Evolutionary conservation across 2,113 vertebrate genomes (phyloP).

Genomic region (Gavialis gangeticus): DNA sequence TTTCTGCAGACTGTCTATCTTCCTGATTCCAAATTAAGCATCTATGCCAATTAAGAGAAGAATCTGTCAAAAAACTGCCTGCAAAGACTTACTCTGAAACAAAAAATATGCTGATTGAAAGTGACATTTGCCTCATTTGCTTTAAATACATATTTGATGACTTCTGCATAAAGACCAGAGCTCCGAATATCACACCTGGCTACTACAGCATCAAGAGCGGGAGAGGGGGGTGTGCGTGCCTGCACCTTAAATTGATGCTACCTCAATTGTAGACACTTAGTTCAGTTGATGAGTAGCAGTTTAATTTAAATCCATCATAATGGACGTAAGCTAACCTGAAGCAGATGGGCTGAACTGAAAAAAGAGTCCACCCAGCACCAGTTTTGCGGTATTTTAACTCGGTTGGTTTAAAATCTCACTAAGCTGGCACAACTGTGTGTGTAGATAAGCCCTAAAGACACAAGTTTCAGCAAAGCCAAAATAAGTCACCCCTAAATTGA

Average conservation of each 20-base stretch:
- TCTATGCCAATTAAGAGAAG: not conserved
- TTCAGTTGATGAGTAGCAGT: not conserved
- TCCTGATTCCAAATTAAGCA: not conserved
- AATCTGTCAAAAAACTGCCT: not conserved
- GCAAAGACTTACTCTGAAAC: not conserved
- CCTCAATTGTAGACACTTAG: not conserved
- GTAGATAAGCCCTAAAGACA: conserved; percentile 3
- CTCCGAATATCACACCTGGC: accelerated
- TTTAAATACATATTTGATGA: not conserved
- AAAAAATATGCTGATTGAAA: not conserved
- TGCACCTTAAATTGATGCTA: no score
- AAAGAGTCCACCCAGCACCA: not conserved
- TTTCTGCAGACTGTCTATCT: accelerated
- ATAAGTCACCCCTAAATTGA: not conserved
- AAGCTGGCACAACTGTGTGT: not conserved
- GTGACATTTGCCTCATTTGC: not conserved
- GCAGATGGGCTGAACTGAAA: not conserved
- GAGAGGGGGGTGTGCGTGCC: not conserved
- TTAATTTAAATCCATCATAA: not conserved
- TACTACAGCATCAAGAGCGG: not conserved
- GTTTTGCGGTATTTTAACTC: conserved; percentile 28
- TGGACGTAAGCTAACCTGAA: not conserved
- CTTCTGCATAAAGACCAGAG: not conserved
- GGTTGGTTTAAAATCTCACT: not conserved
- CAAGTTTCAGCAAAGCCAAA: not conserved